Conservation (phyloP, 2,888 invertebrate genomes). For the Venusia cambrica region DNA sequence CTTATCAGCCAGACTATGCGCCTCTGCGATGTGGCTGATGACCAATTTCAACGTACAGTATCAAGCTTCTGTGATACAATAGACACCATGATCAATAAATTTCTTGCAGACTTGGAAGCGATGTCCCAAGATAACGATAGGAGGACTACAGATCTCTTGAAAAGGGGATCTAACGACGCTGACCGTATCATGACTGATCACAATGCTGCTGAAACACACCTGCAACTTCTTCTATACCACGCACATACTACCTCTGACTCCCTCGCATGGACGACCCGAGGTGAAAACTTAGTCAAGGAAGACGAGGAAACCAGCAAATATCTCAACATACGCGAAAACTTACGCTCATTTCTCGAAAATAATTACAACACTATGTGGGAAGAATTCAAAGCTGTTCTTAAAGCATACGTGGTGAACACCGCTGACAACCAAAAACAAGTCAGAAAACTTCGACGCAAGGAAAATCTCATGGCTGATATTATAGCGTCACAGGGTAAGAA, state of each 20-base stretch:
- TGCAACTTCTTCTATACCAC: slow-evolving; percentile 62
- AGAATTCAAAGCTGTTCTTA: slow-evolving; percentile 61
- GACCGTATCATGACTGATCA: slow-evolving; percentile 48
- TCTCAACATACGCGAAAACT: slow-evolving; percentile 52
- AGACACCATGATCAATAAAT: slow-evolving; percentile 80
- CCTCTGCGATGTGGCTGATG: slow-evolving; percentile 82
- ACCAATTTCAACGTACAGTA: slow-evolving; percentile 83
- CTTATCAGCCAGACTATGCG: slow-evolving; percentile 78
- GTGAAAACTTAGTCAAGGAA: slow-evolving; percentile 66
- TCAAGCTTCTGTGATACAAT: slow-evolving; percentile 83
- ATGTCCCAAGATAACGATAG: slow-evolving; percentile 52
- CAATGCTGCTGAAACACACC: slow-evolving; percentile 61
- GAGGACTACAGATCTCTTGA: slow-evolving; percentile 46
- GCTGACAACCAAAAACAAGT: slow-evolving; percentile 67
- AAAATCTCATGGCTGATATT: slow-evolving; percentile 68
- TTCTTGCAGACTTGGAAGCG: slow-evolving; percentile 54
- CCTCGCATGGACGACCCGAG: slow-evolving; percentile 60
- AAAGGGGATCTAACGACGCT: slow-evolving; percentile 47
- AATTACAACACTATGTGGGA: slow-evolving; percentile 62
- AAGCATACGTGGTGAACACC: slow-evolving; percentile 56
- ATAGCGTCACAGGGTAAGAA: slow-evolving; percentile 67
- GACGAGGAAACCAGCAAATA: slow-evolving; percentile 64
- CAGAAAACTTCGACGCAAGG: slow-evolving; percentile 61
- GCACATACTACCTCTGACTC: slow-evolving; percentile 56
- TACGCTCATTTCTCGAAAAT: slow-evolving; percentile 62